A percentile compares a stretch with the other conserved stretches of the same genome.
These are phyloP conservation scores for Podocnemis expansa DNA, from an alignment of 2,113 vertebrate genomes.

Conservation along the genomic window DNA sequence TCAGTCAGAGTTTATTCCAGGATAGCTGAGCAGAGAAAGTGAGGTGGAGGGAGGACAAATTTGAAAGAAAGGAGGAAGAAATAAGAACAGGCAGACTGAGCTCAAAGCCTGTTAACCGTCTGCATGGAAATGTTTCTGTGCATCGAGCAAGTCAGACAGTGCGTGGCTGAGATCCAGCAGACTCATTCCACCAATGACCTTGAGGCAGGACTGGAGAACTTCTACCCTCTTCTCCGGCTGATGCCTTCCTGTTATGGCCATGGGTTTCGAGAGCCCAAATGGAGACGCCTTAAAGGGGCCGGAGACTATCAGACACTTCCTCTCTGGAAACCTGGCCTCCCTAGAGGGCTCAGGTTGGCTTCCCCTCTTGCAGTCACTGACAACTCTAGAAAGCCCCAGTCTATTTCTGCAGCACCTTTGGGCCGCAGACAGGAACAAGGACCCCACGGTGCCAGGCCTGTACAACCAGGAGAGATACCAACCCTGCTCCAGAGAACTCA, in stretches of 20 bases:
- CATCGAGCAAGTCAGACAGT: neutral
- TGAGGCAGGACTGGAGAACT: neutral
- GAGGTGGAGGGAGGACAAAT: neutral
- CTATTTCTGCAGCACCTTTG: neutral
- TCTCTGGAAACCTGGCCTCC: neutral
- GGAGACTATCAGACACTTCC: neutral
- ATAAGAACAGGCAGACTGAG: neutral
- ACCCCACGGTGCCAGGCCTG: neutral
- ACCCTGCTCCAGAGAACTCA: neutral
- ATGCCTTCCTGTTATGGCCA: rapidly evolving
- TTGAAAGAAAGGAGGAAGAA: too few species aligned
- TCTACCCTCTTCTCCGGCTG: rapidly evolving
- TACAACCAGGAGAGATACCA: neutral
- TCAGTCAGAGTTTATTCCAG: neutral
- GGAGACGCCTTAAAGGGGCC: neutral
- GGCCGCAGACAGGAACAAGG: neutral
- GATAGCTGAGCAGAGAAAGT: neutral
- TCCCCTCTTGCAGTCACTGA: neutral
- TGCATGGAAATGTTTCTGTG: neutral
- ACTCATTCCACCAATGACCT: rapidly evolving
- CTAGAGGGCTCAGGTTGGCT: neutral
- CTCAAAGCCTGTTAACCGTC: neutral
- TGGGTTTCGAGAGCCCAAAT: neutral
- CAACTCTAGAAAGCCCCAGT: neutral
- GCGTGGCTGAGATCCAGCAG: neutral